Base-by-base conservation (phyloP, 2,888 invertebrate genomes). In the Troglohyphantes excavatus region DNA sequence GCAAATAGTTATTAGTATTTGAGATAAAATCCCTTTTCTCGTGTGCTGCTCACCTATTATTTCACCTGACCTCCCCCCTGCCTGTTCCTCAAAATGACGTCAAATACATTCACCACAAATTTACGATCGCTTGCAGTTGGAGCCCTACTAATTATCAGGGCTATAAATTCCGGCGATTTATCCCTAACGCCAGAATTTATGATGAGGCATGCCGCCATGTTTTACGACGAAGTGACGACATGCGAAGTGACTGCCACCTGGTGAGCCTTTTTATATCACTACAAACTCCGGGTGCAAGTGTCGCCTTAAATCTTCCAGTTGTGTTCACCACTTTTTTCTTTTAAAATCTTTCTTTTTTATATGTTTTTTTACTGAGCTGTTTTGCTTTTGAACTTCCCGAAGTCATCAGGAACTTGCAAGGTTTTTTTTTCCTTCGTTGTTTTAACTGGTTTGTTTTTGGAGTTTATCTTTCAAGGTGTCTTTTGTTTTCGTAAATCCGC, bases 181-280 rank as follows among this genome's bases (percentile, higher is more conserved):
- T 89, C 76, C 88, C 75, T 68, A 17, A 46, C 75, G 33, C 43
- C 27, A 89, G 82, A 89, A 89, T 89, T 89, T 89, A 89, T 89
- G 88, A 89, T 76, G 88, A 89, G 88, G 39, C 75, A 82, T 65
- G 75, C 76, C 82, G 82, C 88, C 88, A 83, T 89, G 88, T 89
- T 89, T 89, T 89, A 89, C 88, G 88, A 89, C 82, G 68, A 88
- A 88, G 88, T 89, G 88, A 89, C 88, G 88, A 89, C 88, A 89
- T 89, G 76, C 81, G 88, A 67, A 82, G 81, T 88, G 88, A 89
- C 82, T 89, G 88, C 88, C 88, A 89, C 88, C 88, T 89, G 88
- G 88, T 76, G 88, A 53, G 82, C 65, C 76, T 89, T 89, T 89
- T 89, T 89, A 82, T 82, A 82, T 63, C 76, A 76, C 75, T 76